phyloP scores from a whole-genome alignment of 2,113 vertebrate genomes.

The Electrona antarctica region DNA sequence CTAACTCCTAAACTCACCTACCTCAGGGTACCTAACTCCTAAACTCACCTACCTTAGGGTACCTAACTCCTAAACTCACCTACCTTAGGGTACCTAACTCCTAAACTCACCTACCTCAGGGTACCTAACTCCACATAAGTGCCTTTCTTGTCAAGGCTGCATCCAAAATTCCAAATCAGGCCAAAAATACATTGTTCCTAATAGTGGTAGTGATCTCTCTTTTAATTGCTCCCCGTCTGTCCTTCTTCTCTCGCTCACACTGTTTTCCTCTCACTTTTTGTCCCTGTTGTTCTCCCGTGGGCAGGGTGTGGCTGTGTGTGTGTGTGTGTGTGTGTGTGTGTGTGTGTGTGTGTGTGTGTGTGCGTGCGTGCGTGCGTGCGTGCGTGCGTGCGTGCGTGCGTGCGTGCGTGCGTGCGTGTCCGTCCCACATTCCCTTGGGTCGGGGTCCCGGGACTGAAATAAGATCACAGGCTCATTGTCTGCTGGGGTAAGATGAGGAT shows the following conservation, averaged over 20 bases:
- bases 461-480: slow-evolving; percentile 69
- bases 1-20: neutral
- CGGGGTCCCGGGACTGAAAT: slow-evolving; percentile 58
- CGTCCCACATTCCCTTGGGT: slow-evolving; percentile 49
- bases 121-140: slow-evolving; percentile 6
- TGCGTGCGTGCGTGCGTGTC: neutral
- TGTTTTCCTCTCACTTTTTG: neutral
- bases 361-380: neutral
- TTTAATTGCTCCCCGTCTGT: neutral
- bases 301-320: slow-evolving; percentile 55
- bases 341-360: neutral
- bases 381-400: neutral
- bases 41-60: too few species aligned
- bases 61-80: too few species aligned
- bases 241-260: neutral
- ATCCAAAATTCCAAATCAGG: slow-evolving; percentile 10
- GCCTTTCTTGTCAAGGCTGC: slow-evolving; percentile 33
- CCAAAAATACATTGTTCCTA: slow-evolving; percentile 25
- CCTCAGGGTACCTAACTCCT: too few species aligned
- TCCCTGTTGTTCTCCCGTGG: slow-evolving; percentile 41
- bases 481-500: slow-evolving; percentile 56
- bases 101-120: too few species aligned
- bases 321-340: slow-evolving; percentile 8
- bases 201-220: slow-evolving; percentile 5
- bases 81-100: too few species aligned